phyloP scores from a whole-genome alignment of 2,888 invertebrate species.

The Drosophila crucigera region DNA sequence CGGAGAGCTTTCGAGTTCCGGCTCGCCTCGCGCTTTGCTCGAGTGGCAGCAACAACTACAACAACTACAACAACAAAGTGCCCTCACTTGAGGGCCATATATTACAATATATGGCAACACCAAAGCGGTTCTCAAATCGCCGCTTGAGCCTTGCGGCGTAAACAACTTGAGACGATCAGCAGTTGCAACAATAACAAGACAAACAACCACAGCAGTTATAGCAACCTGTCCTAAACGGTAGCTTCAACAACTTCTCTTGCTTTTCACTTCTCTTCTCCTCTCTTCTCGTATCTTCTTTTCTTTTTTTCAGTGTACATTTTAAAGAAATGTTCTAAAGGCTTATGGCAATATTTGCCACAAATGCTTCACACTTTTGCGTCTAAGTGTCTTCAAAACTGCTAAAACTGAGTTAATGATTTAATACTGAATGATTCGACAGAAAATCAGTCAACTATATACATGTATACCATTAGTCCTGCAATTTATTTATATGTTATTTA shows the following conservation, averaged over 20 bases:
- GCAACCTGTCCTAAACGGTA: conserved; percentile 49
- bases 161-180: conserved; percentile 46
- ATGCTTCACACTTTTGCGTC: neutral
- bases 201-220: neutral
- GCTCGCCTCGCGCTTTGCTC: conserved; percentile 53
- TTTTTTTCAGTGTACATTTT: neutral
- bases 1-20: conserved; percentile 58
- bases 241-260: conserved; percentile 21
- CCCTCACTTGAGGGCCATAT: conserved; percentile 68
- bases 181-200: neutral
- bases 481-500: neutral
- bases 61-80: conserved; percentile 35
- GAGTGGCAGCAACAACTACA: conserved; percentile 20
- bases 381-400: neutral
- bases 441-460: neutral
- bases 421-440: neutral
- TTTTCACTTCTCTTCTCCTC: neutral
- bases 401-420: neutral
- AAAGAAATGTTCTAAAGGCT: neutral
- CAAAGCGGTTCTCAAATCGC: conserved; percentile 36
- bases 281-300: neutral
- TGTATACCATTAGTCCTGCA: neutral
- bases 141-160: conserved; percentile 26
- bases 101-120: conserved; percentile 52
- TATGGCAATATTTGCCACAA: neutral